Percentiles rank a stretch among this genome's conserved stretches.
phyloP scores from a whole-genome alignment of 2,113 vertebrate species.

The Hydrochoerus hydrochaeris region DNA sequence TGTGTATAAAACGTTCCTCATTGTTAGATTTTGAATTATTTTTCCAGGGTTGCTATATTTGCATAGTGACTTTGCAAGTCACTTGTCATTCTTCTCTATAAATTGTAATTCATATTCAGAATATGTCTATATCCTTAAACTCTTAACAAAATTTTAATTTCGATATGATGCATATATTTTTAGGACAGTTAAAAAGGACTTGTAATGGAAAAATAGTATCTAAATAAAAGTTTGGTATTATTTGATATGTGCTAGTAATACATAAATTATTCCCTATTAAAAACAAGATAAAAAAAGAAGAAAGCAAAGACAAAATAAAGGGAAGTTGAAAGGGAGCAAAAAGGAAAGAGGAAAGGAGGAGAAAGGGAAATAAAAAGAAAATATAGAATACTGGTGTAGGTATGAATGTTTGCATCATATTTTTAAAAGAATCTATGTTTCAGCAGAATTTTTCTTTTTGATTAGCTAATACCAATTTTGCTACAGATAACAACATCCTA shows the following conservation, averaged over 20 bases:
- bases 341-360: too few species aligned
- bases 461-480: background rate
- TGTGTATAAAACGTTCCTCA: background rate
- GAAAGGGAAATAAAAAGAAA: background rate
- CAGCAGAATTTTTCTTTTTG: background rate
- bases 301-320: background rate
- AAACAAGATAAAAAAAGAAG: background rate
- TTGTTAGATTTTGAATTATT: background rate
- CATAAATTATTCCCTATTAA: background rate
- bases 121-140: background rate
- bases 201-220: background rate
- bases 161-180: background rate
- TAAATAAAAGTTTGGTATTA: background rate
- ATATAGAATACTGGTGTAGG: background rate
- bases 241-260: background rate
- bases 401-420: background rate
- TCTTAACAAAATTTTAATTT: background rate
- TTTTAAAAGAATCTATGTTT: background rate
- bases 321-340: background rate
- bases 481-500: background rate
- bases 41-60: background rate
- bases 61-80: background rate
- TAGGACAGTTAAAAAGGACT: background rate
- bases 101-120: background rate
- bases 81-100: background rate